Evolutionary conservation across 2,888 invertebrate genomes (phyloP), one percentile per base, ranked within the genome.

Genomic region (Holacanthella duospinosa): DNA sequence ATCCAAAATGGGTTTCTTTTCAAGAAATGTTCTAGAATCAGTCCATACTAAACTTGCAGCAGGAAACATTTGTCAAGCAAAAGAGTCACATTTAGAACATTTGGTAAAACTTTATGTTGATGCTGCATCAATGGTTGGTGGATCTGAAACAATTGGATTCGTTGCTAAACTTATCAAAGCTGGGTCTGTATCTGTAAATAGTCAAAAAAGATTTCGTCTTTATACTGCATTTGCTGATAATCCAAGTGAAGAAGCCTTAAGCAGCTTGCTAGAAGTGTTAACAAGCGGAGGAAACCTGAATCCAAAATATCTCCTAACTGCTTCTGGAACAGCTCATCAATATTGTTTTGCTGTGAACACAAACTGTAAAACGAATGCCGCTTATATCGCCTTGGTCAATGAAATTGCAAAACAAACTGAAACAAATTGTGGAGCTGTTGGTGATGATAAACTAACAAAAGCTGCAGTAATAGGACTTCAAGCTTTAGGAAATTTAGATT

Each of bases 61-160:
- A 27, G 24, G 58, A 65, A 19, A 62, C 64, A 53, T 65, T 66
- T 48, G 54, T 55, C 29, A 86, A 86, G 71, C 26, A 36, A 36
- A 36, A 16, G 36, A 36, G 9, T 9, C 6, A 16, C 6, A 36
- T 6, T 36, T 36, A 16, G 36, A 36, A 36, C 6, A 36, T 9
- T 16, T 36, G 16, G 36, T 48, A 4, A 48, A 21, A 48, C 83
- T 89, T 4, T 87, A 88, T 76, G 76, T 90, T 61, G 93, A 93
- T 75, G 92, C 87, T 60, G 78, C 94, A 0, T 85, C 90, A 72
- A 84, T 87, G 62, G 82, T 90, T 0, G 89, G 87, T 28, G 89
- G 86, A 21, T 86, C 87, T 0, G 86, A 87, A 62, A 83, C 88
- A 16, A 84, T 91, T 25, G 86, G 86, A 70, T 86, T 87, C 0